phyloP scores from a whole-genome alignment of 2,888 invertebrate species.

The Drosophila neoperkinsi region DNA sequence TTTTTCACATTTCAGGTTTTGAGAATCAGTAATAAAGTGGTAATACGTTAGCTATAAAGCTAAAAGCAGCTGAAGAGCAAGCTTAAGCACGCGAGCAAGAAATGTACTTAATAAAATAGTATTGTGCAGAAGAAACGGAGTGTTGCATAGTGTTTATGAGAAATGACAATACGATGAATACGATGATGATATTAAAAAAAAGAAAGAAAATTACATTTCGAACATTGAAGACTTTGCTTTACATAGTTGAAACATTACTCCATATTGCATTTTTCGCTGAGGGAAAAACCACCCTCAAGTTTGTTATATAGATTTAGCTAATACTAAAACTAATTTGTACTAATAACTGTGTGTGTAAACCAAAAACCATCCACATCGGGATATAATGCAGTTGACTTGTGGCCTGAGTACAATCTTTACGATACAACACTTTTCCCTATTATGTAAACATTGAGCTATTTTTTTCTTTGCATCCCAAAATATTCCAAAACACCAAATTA shows the following conservation, averaged over 20 bases:
- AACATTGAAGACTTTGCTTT: not conserved
- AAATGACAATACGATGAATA: not conserved
- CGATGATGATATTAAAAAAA: not conserved
- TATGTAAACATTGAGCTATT: not conserved
- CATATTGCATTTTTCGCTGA: too few species aligned
- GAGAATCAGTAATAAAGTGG: slow-evolving; percentile 7
- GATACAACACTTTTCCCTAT: too few species aligned
- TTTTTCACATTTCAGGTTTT: slow-evolving; percentile 15
- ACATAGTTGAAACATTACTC: not conserved
- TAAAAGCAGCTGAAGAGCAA: not conserved
- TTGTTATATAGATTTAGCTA: not conserved
- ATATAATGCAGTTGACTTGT: not conserved
- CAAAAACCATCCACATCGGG: not conserved
- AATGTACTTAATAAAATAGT: not conserved
- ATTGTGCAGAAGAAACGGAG: not conserved
- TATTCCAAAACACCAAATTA: not conserved
- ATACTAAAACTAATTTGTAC: not conserved
- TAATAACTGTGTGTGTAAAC: not conserved
- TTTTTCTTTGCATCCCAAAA: not conserved
- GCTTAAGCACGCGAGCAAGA: not conserved
- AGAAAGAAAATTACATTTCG: not conserved
- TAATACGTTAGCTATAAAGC: slow-evolving; percentile 6
- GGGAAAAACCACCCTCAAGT: too few species aligned
- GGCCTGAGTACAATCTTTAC: too few species aligned
- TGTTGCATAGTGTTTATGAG: not conserved